Evolutionary conservation across 2,888 invertebrate species (phyloP), one percentile per base, ranked within the genome.

Genomic region (Heliconius ethilla): DNA sequence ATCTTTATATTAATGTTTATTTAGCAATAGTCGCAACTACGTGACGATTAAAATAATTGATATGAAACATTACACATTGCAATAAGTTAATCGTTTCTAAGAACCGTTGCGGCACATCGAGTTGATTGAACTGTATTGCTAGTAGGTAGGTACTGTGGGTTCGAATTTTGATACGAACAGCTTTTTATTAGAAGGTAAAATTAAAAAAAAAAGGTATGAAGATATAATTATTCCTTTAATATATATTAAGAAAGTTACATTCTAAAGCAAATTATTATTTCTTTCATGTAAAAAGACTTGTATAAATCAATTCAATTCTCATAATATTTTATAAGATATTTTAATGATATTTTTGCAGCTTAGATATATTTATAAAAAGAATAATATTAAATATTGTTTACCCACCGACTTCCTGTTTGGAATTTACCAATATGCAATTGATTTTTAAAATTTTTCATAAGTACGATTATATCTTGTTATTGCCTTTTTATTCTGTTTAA

Each of bases 41-140:
- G 72, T 72, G 72, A 33, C 33, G 72, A 72, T 59, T 72, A 33
- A 72, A 59, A 33, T n/a, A 15, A n/a, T 33, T 22, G 37, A 72
- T 72, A 25, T 37, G n/a, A 33, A 29, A 55, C 7, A 70, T 55
- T 62, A 25, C 33, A 55, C 13, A 55, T n/a, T 33, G n/a, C n/a
- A 33, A 72, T 67, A 40, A 40, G 67, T 67, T 40, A 40, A 67
- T 67, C 4, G 40, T 40, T 51, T 22, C 7, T 18, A 51, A 51
- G 45, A 15, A 18, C 6, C 45, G 45, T 45, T 45, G 45, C 18
- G 18, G 18, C 1, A n/a, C n/a, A 6, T 9, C 5, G 5, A 37
- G n/a, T 67, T 2, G n/a, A 9, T 37, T 37, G 45, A 37, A 11
- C 22, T 11, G 2, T n/a, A 67, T n/a, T 1, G 67, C 67, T 11